Base-by-base conservation (phyloP, 2,113 vertebrate species). In the Embiotoca jacksoni region DNA sequence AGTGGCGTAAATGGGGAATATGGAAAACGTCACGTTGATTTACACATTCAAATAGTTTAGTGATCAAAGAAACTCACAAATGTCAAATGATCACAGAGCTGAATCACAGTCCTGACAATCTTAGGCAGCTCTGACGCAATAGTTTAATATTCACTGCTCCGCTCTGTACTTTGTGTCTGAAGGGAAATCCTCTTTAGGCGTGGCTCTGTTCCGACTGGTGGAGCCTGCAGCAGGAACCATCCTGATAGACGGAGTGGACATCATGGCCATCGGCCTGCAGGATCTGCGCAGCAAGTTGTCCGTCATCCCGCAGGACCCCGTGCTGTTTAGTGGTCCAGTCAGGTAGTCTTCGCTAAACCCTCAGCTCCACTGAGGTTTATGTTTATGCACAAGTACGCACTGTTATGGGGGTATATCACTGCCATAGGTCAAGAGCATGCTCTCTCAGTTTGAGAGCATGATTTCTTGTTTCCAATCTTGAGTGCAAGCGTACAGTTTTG, bases 161-260 rank as follows among this genome's bases (percentile, higher is more conserved):
- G n/a, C n/a, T 66, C 44, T 47, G 0, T 36, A 4, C 13, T 77
- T 44, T 37, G 15, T 39, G 30, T 74, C 6, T 72, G n/a, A 81
- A 96, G 96, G 95, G 2, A 96, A 97, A 82, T 95, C 95, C 0
- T 96, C 95, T 0, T 74, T 96, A 32, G 91, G 92, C 2, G 93
- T 93, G 57, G 95, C 96, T 57, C 71, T 96, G 58, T 96, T 97
- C 71, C 86, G 90, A 37, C 84, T 96, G 35, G 94, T 91, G 56
- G 95, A 98, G 85, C 93, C 95, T 0, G 77, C 92, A 3, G 59
- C 78, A 3, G 95, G 95, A 7, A 92, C 90, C 0, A 93, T 96
- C 80, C 35, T 95, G 36, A 95, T 95, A 5, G 96, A 96, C 1
- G 88, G 81, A 0, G 65, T 96, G 66, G 94, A 96, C 50, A 90